These are phyloP conservation scores for Cantharis flavilabris DNA, from an alignment of 2,888 invertebrate genomes.

Conservation along the genomic window DNA sequence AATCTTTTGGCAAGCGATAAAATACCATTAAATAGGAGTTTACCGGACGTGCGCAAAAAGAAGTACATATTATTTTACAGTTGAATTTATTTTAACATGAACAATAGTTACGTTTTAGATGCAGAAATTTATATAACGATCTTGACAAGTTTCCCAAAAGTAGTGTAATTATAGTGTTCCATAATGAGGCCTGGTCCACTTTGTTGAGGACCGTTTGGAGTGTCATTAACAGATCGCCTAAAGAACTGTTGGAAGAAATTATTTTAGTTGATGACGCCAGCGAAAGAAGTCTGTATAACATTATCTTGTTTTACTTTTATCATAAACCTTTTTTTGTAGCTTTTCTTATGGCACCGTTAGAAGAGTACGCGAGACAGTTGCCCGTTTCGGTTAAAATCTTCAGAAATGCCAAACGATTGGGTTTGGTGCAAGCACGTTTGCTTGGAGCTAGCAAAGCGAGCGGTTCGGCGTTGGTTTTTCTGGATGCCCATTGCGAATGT, in stretches of 20 bases:
- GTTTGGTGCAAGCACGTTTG: slow-evolving; percentile 81
- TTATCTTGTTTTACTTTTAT: background rate
- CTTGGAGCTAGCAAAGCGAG: slow-evolving; percentile 73
- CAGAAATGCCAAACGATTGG: slow-evolving; percentile 70
- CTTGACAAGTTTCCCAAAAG: slow-evolving; percentile 77
- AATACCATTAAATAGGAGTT: slow-evolving; percentile 80
- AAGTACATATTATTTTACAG: slow-evolving; percentile 59
- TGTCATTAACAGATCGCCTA: slow-evolving; percentile 87
- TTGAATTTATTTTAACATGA: background rate
- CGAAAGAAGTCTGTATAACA: slow-evolving; percentile 71
- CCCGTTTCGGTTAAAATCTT: slow-evolving; percentile 67
- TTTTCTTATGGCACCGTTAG: slow-evolving; percentile 67
- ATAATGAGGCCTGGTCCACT: slow-evolving; percentile 99
- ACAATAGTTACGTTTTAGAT: slow-evolving; percentile 57
- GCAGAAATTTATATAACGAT: slow-evolving; percentile 62
- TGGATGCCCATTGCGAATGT: slow-evolving; percentile 95
- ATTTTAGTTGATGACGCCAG: slow-evolving; percentile 90
- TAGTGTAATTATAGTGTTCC: slow-evolving; percentile 94
- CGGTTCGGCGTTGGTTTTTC: slow-evolving; percentile 82
- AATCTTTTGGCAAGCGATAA: slow-evolving; percentile 87
- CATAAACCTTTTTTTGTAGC: slow-evolving; percentile 52
- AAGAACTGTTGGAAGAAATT: slow-evolving; percentile 76
- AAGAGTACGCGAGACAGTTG: slow-evolving; percentile 67
- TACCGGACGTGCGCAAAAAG: slow-evolving; percentile 83
- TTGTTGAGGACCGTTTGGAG: slow-evolving; percentile 93